phyloP scores from a whole-genome alignment of 2,888 invertebrate species.

The Tetanocera ferruginea region DNA sequence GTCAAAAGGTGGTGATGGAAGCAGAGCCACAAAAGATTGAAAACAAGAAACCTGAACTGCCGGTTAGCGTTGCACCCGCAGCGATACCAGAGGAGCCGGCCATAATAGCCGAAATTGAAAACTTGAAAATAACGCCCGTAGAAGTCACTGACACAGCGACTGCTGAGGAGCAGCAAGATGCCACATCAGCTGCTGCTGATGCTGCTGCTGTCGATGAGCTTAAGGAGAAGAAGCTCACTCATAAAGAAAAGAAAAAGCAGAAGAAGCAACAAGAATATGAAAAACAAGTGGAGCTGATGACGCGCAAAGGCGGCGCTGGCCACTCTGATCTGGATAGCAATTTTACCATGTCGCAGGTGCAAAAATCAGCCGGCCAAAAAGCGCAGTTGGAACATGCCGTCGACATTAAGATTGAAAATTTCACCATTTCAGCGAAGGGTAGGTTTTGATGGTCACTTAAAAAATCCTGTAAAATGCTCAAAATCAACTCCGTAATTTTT shows the following conservation, averaged over 20 bases:
- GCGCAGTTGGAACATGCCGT: constrained; percentile 91
- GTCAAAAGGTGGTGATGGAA: constrained; percentile 62
- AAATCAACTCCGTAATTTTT: not conserved
- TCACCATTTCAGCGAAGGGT: constrained; percentile 95
- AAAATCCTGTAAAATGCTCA: not conserved
- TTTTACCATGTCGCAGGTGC: constrained; percentile 92
- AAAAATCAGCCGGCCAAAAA: constrained; percentile 81
- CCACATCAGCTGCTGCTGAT: constrained; percentile 50
- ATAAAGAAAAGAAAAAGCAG: constrained; percentile 92
- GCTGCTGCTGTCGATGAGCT: constrained; percentile 45
- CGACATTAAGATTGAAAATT: constrained; percentile 98
- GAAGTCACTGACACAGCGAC: constrained; percentile 21
- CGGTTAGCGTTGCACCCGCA: constrained; percentile 15
- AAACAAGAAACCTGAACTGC: not conserved
- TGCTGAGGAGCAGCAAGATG: constrained; percentile 57
- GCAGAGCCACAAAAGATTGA: constrained; percentile 31
- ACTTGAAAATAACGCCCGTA: constrained; percentile 40
- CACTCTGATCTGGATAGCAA: constrained; percentile 92
- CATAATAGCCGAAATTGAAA: constrained; percentile 38
- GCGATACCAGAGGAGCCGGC: constrained; percentile 5
- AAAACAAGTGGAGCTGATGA: constrained; percentile 86
- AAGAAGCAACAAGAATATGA: constrained; percentile 92
- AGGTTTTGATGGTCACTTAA: constrained; percentile 24
- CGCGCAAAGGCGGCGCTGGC: constrained; percentile 89
- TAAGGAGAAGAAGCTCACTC: constrained; percentile 83